Base-by-base conservation (phyloP, 2,797 vertebrate genomes). In the Myotis vivesi region DNA sequence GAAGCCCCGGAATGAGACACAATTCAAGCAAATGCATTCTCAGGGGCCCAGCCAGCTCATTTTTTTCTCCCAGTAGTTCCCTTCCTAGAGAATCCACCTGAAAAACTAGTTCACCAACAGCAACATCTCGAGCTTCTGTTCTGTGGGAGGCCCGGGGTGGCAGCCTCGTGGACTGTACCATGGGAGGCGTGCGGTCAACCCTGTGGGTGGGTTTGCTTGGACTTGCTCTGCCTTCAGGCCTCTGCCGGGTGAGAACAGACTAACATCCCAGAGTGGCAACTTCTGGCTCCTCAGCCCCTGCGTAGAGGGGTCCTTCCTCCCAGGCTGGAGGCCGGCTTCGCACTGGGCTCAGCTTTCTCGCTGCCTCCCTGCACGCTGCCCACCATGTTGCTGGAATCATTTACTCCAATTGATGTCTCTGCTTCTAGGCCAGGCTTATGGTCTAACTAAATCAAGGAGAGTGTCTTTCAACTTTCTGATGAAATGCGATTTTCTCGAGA, bases 401-500 rank as follows among this genome's bases (percentile, higher is more conserved):
- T 77, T 81, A 72, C 33, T 68, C 49, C 36, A 36, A 8, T 36
- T 77, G 76, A n/a, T 62, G 8, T 38, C 76, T 85, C 73, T 44
- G 69, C 15, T 93, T 93, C 33, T 53, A 84, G 87, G 38, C 66
- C 41, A 76, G 30, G n/a, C 53, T 82, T 64, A 25, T 86, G 41
- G 6, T 55, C 49, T 82, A 41, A 71, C 57, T n/a, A 84, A 77
- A 9, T 75, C 30, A 88, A 68, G 41, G 38, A n/a, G 49, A n/a
- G 49, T 33, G 1, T 75, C 64, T 77, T 85, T n/a, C 11, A 53
- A 36, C 46, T 73, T 83, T 82, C 25, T 57, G 66, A 76, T 81
- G 41, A 95, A 81, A 69, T 66, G 5, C 11, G 13, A 0, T 84
- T 87, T 85, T 90, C 85, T 59, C 25, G 82, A 82, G 33, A 88